Conservation (phyloP, 2,888 invertebrate species). For the Exephanes ischioxanthus region DNA sequence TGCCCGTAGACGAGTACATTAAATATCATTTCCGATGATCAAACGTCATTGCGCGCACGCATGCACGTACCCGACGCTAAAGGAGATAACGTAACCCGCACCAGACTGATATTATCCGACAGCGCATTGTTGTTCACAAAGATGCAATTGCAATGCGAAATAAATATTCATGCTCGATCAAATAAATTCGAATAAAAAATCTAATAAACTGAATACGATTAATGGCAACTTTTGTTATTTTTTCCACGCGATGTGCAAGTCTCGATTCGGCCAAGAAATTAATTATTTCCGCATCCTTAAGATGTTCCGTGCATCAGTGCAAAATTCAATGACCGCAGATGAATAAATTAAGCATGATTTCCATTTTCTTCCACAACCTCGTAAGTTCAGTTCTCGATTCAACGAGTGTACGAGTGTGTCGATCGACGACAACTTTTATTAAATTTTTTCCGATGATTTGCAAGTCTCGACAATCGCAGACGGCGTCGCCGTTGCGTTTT, state of each 20-base stretch:
- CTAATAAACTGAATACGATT: no score
- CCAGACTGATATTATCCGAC: neutral
- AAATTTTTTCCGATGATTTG: slow-evolving; percentile 1
- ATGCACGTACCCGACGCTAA: neutral
- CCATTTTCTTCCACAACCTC: neutral
- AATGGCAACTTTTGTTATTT: no score
- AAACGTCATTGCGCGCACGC: neutral
- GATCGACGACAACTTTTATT: neutral
- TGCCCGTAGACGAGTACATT: neutral
- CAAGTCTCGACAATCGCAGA: neutral
- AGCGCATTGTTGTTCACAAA: neutral
- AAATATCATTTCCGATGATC: neutral
- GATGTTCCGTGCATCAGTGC: neutral
- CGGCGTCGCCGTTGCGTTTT: neutral
- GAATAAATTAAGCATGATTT: neutral
- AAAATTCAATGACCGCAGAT: neutral
- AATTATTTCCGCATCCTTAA: no score
- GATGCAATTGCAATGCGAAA: neutral
- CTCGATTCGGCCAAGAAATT: no score
- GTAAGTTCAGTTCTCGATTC: slow-evolving; percentile 39
- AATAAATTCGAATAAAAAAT: no score
- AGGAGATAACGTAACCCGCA: neutral
- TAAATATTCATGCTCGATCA: neutral
- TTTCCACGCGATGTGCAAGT: no score
- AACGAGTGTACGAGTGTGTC: neutral